A percentile compares a stretch with the other conserved stretches of the same genome.
Conservation (phyloP, 2,888 invertebrate species). For the Leptinotarsa haldemani region DNA sequence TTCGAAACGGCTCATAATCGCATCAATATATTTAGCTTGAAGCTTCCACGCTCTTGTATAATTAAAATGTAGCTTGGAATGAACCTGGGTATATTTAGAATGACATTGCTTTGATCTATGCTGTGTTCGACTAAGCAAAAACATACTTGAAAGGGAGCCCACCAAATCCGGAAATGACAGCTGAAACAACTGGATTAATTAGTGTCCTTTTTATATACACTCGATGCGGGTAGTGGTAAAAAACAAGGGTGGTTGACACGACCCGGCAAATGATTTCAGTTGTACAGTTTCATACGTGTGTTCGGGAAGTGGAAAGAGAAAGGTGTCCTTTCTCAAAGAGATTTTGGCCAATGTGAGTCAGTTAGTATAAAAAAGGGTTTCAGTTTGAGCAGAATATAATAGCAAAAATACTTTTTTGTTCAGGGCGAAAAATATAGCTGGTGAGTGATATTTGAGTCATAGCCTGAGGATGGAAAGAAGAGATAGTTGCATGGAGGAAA, state of each 20-base stretch:
- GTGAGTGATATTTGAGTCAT: too few relatives aligned
- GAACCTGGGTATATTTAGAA: conserved; percentile 42
- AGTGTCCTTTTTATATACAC: conserved; percentile 25
- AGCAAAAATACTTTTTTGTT: too few relatives aligned
- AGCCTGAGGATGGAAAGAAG: too few relatives aligned
- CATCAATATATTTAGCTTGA: conserved; percentile 26
- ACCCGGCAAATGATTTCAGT: too few relatives aligned
- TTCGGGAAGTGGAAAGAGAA: too few relatives aligned
- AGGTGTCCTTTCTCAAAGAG: too few relatives aligned
- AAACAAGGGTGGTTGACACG: conserved; percentile 2
- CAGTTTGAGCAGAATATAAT: too few relatives aligned
- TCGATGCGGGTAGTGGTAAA: conserved; percentile 17
- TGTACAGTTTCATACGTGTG: too few relatives aligned
- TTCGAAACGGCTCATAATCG: conserved; percentile 10
- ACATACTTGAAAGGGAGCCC: conserved; percentile 38
- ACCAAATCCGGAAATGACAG: conserved; percentile 46
- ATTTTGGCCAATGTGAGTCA: too few relatives aligned
- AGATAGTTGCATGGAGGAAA: too few relatives aligned
- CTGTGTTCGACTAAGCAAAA: conserved; percentile 39
- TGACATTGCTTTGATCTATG: conserved; percentile 43
- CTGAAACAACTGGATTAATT: conserved; percentile 47
- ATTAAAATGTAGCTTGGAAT: conserved; percentile 40
- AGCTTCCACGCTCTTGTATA: conserved; percentile 31
- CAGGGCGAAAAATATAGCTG: too few relatives aligned
- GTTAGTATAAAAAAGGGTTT: too few relatives aligned